Evolutionary conservation across 2,113 vertebrate species (phyloP).

Genomic region (Crotalus horridus): DNA sequence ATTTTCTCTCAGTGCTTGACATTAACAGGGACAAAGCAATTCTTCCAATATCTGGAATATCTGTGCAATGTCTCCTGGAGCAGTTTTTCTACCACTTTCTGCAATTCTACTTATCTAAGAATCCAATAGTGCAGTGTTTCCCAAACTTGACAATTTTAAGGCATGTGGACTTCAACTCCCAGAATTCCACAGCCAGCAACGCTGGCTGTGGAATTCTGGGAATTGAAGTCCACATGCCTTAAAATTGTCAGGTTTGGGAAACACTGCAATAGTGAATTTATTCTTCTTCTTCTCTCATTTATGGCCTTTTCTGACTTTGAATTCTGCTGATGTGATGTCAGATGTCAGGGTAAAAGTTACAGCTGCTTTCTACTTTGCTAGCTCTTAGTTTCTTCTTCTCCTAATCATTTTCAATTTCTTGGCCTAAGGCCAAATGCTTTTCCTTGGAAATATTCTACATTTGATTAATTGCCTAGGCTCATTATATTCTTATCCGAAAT

Average conservation of each 20-base stretch:
- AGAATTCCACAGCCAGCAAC: too few relatives aligned
- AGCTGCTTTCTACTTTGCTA: neutral
- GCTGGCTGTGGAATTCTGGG: too few relatives aligned
- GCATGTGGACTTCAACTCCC: too few relatives aligned
- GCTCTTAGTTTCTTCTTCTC: neutral
- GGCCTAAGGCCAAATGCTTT: neutral
- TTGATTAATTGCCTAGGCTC: neutral
- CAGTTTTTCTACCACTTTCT: neutral
- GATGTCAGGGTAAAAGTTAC: neutral
- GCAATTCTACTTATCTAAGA: neutral
- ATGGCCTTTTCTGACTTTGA: neutral
- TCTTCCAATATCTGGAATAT: neutral
- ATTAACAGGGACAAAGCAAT: neutral
- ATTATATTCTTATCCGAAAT: neutral
- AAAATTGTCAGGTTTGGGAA: too few relatives aligned
- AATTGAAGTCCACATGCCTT: too few relatives aligned
- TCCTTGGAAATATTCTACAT: neutral
- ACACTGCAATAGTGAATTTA: neutral
- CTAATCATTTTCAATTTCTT: neutral
- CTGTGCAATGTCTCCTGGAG: neutral
- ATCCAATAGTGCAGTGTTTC: neutral
- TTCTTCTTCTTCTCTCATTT: neutral
- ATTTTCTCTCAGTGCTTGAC: neutral
- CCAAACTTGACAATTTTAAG: too few relatives aligned
- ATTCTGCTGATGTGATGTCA: neutral